Evolutionary conservation across 2,888 invertebrate genomes (phyloP), one percentile per base, ranked within the genome.

Genomic region (Acanthosepion lycidas): DNA sequence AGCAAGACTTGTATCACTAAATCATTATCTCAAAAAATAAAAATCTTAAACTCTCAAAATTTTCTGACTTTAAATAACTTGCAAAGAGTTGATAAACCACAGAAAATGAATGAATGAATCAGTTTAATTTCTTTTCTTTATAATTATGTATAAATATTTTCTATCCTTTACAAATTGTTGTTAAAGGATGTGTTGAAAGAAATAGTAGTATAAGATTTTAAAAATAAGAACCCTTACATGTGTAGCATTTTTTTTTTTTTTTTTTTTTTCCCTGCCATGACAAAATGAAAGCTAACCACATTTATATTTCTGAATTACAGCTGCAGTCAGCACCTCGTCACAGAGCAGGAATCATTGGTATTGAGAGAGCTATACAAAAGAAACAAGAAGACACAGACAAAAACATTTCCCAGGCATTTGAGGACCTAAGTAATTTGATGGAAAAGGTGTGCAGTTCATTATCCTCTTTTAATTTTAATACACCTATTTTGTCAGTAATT

Each of bases 361-460:
- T 99, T 96, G 99, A 99, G 97, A 98, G 99, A 96, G 98, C 98
- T 96, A 98, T 99, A 95, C 98, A 99, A 97, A 98, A 99, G 97
- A 99, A 99, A 97, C 99, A 99, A 94, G 98, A 98, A 97, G 98
- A 98, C 92, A 99, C 99, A 0, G 99, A 99, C 97, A 98, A 98
- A 97, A 99, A 98, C 97, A 99, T 99, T 96, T 98, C 98, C 33
- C 98, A 98, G 96, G 99, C 99, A 3, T 99, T 99, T 98, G 98
- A 99, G 97, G 99, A 99, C 98, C 98, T 99, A 94, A 98, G 98
- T 96, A 99, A 99, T 96, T 98, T 99, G 6, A 99, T 99, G 99
- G 98, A 98, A 51, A 99, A 99, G 98, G 97, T 97, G n/a, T 23
- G 3, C 5, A 33, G 3, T 33, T n/a, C 33, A 15, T n/a, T 78